A percentile compares a stretch with the other conserved stretches of the same genome.
Evolutionary conservation across 1,140 invertebrate species (phyloP).

Genomic region (Platorchestia sp.): DNA sequence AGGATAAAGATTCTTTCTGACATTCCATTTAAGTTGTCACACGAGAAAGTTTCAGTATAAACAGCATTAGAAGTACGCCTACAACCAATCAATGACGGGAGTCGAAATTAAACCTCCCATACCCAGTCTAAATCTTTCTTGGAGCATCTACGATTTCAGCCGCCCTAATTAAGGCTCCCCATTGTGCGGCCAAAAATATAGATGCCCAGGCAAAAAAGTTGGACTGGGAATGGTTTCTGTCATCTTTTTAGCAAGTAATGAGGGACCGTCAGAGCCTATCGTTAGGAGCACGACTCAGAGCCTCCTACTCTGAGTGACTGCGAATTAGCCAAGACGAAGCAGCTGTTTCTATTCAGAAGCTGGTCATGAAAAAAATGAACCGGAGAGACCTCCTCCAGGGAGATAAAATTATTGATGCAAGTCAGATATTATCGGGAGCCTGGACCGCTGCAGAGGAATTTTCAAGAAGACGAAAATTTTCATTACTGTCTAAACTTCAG

Average conservation of each 20-base stretch:
- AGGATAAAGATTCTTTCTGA: too few species aligned
- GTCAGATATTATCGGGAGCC: background rate
- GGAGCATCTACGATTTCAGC: too few species aligned
- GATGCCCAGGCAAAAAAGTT: too few species aligned
- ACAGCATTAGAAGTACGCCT: too few species aligned
- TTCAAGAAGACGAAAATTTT: background rate
- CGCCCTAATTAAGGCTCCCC: too few species aligned
- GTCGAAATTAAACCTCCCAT: too few species aligned
- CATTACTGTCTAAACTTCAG: background rate
- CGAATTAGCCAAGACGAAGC: background rate
- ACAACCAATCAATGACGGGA: too few species aligned
- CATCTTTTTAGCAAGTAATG: background rate
- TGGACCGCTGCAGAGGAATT: background rate
- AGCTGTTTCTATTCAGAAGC: background rate
- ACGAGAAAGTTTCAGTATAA: too few species aligned
- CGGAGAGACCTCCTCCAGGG: background rate
- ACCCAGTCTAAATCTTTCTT: too few species aligned
- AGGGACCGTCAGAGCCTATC: background rate
- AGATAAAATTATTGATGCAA: background rate
- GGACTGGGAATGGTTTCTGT: too few species aligned
- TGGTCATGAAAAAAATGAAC: background rate
- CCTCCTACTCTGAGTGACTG: background rate
- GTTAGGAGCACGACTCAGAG: background rate
- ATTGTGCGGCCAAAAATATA: too few species aligned
- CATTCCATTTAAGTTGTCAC: too few species aligned